phyloP scores from a whole-genome alignment of 2,113 vertebrate species.

The Neopipo cinnamomea region DNA sequence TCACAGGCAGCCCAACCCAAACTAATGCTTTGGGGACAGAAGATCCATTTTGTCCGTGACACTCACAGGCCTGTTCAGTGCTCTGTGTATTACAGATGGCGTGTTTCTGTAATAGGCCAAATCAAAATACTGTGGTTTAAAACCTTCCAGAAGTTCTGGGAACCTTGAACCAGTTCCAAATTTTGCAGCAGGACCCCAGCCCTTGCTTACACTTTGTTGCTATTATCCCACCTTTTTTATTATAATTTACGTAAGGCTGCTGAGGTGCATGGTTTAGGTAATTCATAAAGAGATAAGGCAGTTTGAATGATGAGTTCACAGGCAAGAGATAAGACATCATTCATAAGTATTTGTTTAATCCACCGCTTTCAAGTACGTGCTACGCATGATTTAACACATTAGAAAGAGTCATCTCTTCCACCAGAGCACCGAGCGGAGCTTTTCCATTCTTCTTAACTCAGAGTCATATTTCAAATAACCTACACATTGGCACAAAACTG shows the following conservation, averaged over 20 bases:
- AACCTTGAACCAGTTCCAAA: not conserved
- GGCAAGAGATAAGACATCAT: constrained; percentile 29
- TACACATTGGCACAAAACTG: not conserved
- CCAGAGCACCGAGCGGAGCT: not conserved
- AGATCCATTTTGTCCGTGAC: not conserved
- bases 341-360: constrained; percentile 47
- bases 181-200: not conserved
- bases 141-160: not conserved
- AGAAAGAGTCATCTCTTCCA: constrained; percentile 44
- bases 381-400: not conserved
- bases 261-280: not conserved
- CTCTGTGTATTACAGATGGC: not conserved
- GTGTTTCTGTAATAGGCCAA: not conserved
- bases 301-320: constrained; percentile 4
- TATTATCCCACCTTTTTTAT: not conserved
- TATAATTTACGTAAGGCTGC: not conserved
- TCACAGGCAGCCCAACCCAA: not conserved
- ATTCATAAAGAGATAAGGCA: constrained; percentile 36
- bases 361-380: not conserved
- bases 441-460: not conserved
- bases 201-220: not conserved
- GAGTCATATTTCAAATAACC: constrained; percentile 34
- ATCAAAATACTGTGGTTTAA: not conserved
- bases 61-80: not conserved
- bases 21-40: not conserved